Evolutionary conservation across 2,888 invertebrate species (phyloP).

Genomic region (Chrysodeixis includens): DNA sequence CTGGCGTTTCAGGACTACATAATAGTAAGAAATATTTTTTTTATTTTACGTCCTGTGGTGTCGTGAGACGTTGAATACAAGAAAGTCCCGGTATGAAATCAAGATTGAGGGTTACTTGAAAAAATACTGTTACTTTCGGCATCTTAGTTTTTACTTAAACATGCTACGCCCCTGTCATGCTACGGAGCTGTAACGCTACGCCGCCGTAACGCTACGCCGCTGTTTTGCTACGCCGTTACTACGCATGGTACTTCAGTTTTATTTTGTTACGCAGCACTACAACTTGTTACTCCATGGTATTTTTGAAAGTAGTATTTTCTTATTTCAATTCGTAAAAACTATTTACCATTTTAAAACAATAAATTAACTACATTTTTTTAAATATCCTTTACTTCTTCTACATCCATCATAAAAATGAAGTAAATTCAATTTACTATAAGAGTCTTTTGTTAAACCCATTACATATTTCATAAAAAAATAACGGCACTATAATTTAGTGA

Average conservation of each 20-base stretch:
- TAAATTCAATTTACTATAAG: too few species aligned
- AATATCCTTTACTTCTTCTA: too few species aligned
- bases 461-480: too few species aligned
- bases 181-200: neutral
- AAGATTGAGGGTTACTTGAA: neutral
- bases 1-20: constrained; percentile 48
- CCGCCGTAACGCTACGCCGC: too few species aligned
- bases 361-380: too few species aligned
- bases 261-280: too few species aligned
- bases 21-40: constrained; percentile 44
- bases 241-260: neutral
- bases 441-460: too few species aligned
- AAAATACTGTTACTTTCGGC: neutral
- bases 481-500: neutral
- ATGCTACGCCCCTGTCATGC: neutral
- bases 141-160: neutral
- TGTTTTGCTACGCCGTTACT: neutral
- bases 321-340: too few species aligned
- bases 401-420: too few species aligned
- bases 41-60: constrained; percentile 23
- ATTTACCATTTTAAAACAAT: too few species aligned
- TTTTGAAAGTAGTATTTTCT: too few species aligned
- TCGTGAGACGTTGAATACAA: neutral
- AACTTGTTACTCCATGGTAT: too few species aligned
- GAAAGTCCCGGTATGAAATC: neutral